Evolutionary conservation across 2,888 invertebrate genomes (phyloP).

Genomic region (Diachrysia chrysitis): DNA sequence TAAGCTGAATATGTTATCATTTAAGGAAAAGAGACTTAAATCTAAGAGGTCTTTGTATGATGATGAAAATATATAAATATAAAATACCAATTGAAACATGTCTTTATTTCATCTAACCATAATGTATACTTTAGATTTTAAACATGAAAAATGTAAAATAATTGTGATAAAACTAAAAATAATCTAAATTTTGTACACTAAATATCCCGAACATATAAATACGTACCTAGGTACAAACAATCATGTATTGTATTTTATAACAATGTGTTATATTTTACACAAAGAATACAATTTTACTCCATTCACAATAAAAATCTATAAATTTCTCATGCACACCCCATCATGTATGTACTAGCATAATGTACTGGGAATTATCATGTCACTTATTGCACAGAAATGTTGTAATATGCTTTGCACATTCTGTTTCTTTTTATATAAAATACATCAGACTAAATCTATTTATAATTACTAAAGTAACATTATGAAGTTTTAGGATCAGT

Average conservation of each 20-base stretch:
- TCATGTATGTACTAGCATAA: constrained; percentile 38
- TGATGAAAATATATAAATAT: constrained; percentile 77
- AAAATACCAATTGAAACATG: constrained; percentile 64
- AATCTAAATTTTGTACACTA: constrained; percentile 69
- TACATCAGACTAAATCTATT: constrained; percentile 35
- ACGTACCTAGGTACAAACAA: constrained; percentile 36
- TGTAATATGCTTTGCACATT: constrained; percentile 55
- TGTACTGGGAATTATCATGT: constrained; percentile 48
- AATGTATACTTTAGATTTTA: constrained; percentile 61
- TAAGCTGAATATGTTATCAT: constrained; percentile 53
- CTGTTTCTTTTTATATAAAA: constrained; percentile 30
- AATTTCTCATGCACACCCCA: constrained; percentile 21
- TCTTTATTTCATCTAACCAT: constrained; percentile 74
- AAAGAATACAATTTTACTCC: constrained; percentile 39
- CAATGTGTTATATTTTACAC: constrained; percentile 42
- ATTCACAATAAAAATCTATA: constrained; percentile 45
- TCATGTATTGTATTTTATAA: constrained; percentile 27
- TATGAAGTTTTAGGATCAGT: constrained; percentile 25
- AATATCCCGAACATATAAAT: constrained; percentile 50
- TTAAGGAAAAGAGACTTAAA: constrained; percentile 65
- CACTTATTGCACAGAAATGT: constrained; percentile 63
- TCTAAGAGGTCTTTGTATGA: constrained; percentile 76
- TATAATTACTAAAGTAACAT: constrained; percentile 43
- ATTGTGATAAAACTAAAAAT: constrained; percentile 62
- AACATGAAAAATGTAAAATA: constrained; percentile 62